Percentiles rank a stretch among this genome's conserved stretches.
These are phyloP conservation scores for Enoplosus armatus DNA, from an alignment of 2,797 vertebrate species.

Conservation along the genomic window DNA sequence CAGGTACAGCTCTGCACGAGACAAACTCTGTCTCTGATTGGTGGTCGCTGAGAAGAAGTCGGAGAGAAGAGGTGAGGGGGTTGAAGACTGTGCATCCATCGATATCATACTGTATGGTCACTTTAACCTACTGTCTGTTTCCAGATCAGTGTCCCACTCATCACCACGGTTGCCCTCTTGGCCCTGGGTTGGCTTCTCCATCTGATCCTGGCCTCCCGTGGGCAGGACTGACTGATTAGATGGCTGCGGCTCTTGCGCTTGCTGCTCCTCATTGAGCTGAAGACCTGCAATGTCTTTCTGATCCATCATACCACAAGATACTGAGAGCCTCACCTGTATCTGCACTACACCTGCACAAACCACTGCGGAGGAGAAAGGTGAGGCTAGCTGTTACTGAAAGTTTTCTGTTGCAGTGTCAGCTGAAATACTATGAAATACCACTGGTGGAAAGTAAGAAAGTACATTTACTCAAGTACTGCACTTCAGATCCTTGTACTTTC, in stretches of 20 bases:
- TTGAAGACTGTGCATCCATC: background rate
- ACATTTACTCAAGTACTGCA: background rate
- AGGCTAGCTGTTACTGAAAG: background rate
- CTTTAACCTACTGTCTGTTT: slow-evolving; percentile 34
- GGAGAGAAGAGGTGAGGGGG: background rate
- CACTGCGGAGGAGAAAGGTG: background rate
- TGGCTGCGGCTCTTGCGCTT: background rate
- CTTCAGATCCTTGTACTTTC: background rate
- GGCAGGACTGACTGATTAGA: background rate
- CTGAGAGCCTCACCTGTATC: background rate
- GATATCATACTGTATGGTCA: background rate
- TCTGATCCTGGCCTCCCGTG: background rate
- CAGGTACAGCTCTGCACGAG: slow-evolving; percentile 69
- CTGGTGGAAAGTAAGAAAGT: background rate
- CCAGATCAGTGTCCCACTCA: slow-evolving; percentile 54
- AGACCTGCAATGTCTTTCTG: background rate
- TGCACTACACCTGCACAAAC: background rate
- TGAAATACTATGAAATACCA: background rate
- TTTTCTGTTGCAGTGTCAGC: background rate
- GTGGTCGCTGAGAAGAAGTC: slow-evolving; percentile 16
- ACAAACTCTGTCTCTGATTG: background rate
- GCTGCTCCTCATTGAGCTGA: background rate
- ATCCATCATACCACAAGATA: slow-evolving; percentile 13
- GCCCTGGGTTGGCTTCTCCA: background rate
- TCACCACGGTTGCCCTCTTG: background rate